Conservation (phyloP, 2,888 invertebrate species). For the Oasisia sp. region DNA sequence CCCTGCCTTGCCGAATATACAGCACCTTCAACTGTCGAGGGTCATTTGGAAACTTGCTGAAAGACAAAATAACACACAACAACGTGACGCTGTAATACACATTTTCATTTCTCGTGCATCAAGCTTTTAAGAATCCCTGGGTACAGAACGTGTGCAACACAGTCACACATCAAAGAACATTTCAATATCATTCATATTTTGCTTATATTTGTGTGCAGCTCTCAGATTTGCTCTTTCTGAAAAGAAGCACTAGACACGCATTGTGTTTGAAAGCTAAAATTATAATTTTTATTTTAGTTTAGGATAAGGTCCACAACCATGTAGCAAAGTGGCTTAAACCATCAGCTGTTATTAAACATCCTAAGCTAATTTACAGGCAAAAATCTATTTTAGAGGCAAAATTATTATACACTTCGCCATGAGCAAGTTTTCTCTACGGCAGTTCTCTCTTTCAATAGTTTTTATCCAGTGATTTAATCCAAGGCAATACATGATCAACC, state of each 20-base stretch:
- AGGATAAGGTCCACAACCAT: background rate
- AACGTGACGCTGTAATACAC: background rate
- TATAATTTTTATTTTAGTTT: background rate
- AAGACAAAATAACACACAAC: conserved; percentile 24
- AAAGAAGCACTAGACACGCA: background rate
- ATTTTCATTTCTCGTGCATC: background rate
- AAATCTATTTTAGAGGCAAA: background rate
- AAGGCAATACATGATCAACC: too few species aligned
- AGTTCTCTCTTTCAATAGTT: too few species aligned
- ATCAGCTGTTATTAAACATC: background rate
- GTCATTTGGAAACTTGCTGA: conserved; percentile 55
- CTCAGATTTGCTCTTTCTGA: background rate
- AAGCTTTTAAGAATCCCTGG: too few species aligned
- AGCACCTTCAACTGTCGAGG: conserved; percentile 73
- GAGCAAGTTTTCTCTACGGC: too few species aligned
- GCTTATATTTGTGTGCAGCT: background rate
- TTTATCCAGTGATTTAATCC: too few species aligned
- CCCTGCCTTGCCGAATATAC: conserved; percentile 82
- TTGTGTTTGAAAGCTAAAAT: background rate
- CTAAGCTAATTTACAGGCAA: background rate
- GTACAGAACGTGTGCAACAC: background rate
- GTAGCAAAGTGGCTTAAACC: background rate
- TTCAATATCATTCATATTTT: background rate
- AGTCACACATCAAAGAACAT: background rate
- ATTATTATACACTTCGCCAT: too few species aligned